These are phyloP conservation scores for Carassius auratus DNA, from an alignment of 2,113 vertebrate genomes.

Conservation along the genomic window DNA sequence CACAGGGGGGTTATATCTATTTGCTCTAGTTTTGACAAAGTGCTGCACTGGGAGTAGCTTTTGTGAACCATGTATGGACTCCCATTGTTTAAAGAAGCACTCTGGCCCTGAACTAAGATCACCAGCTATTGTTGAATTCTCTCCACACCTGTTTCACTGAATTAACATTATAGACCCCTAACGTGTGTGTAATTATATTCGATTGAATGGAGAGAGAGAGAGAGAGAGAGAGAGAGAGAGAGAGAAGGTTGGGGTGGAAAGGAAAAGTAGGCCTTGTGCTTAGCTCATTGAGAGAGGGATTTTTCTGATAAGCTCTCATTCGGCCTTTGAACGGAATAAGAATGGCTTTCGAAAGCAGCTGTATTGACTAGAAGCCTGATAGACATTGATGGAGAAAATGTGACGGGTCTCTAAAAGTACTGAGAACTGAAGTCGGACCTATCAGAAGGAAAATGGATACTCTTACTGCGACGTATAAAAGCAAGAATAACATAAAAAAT, in stretches of 20 bases:
- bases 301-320: conserved; percentile 48
- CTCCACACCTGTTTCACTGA: conserved; percentile 28
- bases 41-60: conserved; percentile 27
- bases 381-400: conserved; percentile 40
- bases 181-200: conserved; percentile 39
- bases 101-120: conserved; percentile 13
- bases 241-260: background rate
- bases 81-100: conserved; percentile 24
- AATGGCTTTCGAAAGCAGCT: conserved; percentile 41
- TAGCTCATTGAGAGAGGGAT: conserved; percentile 34
- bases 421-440: background rate
- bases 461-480: conserved; percentile 6
- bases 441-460: conserved; percentile 47
- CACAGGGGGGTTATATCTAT: background rate
- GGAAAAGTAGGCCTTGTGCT: conserved; percentile 3
- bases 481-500: background rate
- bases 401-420: conserved; percentile 30
- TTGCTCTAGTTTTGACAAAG: background rate
- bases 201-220: conserved; percentile 41
- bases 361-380: conserved; percentile 44
- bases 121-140: background rate
- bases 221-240: conserved; percentile 11
- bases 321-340: conserved; percentile 49
- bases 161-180: conserved; percentile 46
- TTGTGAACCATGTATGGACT: conserved; percentile 13